Base-by-base conservation (phyloP, 2,888 invertebrate genomes). In the Microdon myrmicae region DNA sequence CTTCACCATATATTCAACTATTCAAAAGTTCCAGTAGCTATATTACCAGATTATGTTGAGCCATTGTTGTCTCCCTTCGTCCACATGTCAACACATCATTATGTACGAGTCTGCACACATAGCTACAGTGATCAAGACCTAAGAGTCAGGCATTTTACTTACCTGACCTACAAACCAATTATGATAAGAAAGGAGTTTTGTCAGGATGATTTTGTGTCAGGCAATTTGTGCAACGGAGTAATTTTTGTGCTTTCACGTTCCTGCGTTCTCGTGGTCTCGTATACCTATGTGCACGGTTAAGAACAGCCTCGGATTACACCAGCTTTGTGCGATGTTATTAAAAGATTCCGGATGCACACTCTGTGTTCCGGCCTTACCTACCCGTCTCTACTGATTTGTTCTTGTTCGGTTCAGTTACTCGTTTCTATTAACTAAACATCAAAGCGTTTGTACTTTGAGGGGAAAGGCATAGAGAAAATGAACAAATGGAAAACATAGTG, bases 121-220 rank as follows among this genome's bases (percentile, higher is more conserved):
- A n/a, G n/a, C n/a, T n/a, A n/a, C n/a, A n/a, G n/a, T n/a, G n/a
- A n/a, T n/a, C n/a, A n/a, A n/a, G 14, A 13, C 25, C 14, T 12
- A n/a, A 20, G 19, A 14, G 25, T 25, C 25, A 12, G n/a, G 6
- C 9, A 20, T 37, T 47, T 34, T 37, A n/a, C 17, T 26, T 23
- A 35, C 23, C 49, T 44, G 53, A 38, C 48, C 66, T 53, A 59
- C 53, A 58, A 59, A 53, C 66, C 66, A 66, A 66, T 66, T 66
- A 66, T 59, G 66, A 66, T 66, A 66, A 66, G 66, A 66, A 64
- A 64, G 53, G 64, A 64, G 58, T 53, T 64, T 64, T 64, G 64
- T 58, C 58, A 58, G 64, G 64, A 58, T 56, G 51, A 64, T 64
- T 64, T 58, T 64, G 56, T 64, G 64, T 64, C 64, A 64, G 64